Base-by-base conservation (phyloP, 2,888 invertebrate genomes). In the Fragum sueziense region DNA sequence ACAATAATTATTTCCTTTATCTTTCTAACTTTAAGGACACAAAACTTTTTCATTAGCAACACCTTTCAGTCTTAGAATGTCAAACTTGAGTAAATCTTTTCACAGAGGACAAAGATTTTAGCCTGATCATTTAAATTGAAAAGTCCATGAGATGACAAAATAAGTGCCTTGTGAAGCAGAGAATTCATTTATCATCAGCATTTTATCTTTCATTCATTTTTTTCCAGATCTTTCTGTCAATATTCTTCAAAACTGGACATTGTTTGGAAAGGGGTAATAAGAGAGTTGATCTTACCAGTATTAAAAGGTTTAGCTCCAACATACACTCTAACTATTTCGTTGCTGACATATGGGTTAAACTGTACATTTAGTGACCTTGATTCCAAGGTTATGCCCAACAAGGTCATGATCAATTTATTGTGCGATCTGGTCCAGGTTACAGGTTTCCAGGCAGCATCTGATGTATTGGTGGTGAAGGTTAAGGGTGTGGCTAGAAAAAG, bases 371-470 rank as follows among this genome's bases (percentile, higher is more conserved):
- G 73, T 25, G 74, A 74, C 51, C 80, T 29, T 47, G 82, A 76
- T 41, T 59, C 76, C 27, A 75, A 74, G 54, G 85, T 87, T n/a
- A n/a, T n/a, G n/a, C n/a, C n/a, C n/a, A n/a, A n/a, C 17, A 86
- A 59, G 17, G 65, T 74, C 29, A 89, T 72, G 14, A 67, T 74
- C 22, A 88, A 70, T 33, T 75, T 37, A 31, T 54, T 71, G 37
- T 74, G 75, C 47, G 71, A 69, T 73, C 86, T 82, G 17, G 71
- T 57, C 89, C 89, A 89, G 22, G 59, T 22, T 0, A 91, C 83
- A 34, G 61, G 52, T 79, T 91, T 91, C 91, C 91, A 91, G 0
- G 52, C 41, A 3, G 87, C 91, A 83, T 91, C 90, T 14, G 87
- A 85, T 47, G 84, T 57, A 61, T 69, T 69, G 6, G 70, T 74